These are phyloP conservation scores for Coendou prehensilis DNA, from an alignment of 2,797 vertebrate genomes.

Conservation along the genomic window DNA sequence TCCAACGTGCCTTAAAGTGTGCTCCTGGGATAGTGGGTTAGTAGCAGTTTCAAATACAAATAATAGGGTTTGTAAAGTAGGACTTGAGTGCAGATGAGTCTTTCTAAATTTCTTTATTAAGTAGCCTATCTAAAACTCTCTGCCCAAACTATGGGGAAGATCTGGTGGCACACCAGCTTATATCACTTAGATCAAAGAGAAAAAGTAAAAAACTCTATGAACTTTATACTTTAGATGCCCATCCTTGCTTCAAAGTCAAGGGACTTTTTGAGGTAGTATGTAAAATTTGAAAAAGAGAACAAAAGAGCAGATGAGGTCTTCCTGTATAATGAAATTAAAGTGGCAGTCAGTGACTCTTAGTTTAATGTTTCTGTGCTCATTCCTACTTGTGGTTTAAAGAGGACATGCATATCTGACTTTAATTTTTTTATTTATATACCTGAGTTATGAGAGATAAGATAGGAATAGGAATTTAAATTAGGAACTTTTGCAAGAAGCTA, in stretches of 20 bases:
- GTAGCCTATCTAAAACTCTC: neutral
- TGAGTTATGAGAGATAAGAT: slow-evolving; percentile 36
- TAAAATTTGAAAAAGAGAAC: slow-evolving; percentile 25
- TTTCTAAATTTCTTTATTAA: neutral
- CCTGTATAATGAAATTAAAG: neutral
- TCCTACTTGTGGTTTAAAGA: neutral
- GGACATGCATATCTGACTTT: neutral
- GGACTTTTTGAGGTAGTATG: neutral
- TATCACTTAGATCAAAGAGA: neutral
- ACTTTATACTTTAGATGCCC: neutral
- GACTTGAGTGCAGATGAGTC: neutral
- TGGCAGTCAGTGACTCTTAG: neutral
- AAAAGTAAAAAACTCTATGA: neutral
- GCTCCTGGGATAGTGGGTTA: neutral
- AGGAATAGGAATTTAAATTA: slow-evolving; percentile 28
- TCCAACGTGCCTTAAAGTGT: neutral
- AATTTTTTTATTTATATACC: neutral
- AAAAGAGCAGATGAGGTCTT: neutral
- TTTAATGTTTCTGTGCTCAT: neutral
- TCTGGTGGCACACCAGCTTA: neutral
- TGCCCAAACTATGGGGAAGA: neutral
- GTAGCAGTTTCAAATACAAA: neutral
- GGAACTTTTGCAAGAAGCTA: neutral
- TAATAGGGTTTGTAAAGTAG: neutral
- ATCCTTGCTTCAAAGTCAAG: neutral